These are phyloP conservation scores for Calycopis cecrops DNA, from an alignment of 1,140 invertebrate species.

Conservation along the genomic window DNA sequence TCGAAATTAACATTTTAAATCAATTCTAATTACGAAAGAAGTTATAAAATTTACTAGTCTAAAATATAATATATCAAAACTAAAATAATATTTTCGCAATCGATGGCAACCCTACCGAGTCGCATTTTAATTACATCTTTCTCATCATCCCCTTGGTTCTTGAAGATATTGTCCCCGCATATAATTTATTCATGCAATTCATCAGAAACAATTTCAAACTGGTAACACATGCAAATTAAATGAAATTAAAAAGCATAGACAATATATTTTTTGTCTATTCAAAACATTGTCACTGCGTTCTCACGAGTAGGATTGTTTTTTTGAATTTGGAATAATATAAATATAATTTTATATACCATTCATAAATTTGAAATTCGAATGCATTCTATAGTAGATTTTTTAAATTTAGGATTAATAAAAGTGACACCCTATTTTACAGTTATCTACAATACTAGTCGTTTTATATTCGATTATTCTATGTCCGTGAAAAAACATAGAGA, in stretches of 20 bases:
- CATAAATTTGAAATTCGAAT: not conserved
- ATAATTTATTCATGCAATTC: conserved; percentile 64
- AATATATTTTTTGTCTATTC: conserved; percentile 46
- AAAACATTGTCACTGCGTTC: conserved; percentile 45
- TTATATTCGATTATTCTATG: no score
- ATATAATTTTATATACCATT: not conserved
- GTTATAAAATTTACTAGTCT: no score
- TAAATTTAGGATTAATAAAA: no score
- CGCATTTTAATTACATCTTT: conserved; percentile 63
- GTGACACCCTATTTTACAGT: no score
- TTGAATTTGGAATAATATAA: conserved; percentile 24
- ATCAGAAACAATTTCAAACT: conserved; percentile 53
- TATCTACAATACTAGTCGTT: no score
- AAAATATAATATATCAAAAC: not conserved
- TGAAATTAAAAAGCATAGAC: conserved; percentile 60
- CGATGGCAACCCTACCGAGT: conserved; percentile 42
- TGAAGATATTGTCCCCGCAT: conserved; percentile 54
- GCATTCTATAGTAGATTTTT: not conserved
- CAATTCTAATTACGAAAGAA: no score
- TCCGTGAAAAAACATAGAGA: no score
- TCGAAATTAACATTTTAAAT: no score
- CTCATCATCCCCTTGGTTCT: conserved; percentile 49
- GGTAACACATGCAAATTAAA: conserved; percentile 54
- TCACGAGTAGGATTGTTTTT: conserved; percentile 21
- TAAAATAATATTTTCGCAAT: not conserved